A percentile compares a stretch with the other conserved stretches of the same genome.
phyloP scores from a whole-genome alignment of 64 coral and sea anemone species.

The Pocillopora damicornis region DNA sequence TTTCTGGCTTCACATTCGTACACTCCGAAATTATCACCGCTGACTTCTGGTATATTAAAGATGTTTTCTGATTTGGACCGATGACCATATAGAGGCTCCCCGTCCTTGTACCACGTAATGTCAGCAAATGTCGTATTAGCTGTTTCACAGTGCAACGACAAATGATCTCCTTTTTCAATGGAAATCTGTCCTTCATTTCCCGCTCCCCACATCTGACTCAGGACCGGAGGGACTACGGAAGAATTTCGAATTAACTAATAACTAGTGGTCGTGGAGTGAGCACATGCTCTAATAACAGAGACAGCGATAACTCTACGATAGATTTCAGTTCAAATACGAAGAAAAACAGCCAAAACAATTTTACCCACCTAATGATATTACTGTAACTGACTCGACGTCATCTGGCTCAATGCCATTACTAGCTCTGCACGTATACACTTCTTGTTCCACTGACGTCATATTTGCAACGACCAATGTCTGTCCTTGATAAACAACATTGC shows the following conservation, averaged over 20 bases:
- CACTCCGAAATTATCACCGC: slow-evolving; percentile 15
- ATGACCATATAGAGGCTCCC: not conserved
- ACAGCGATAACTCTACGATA: not conserved
- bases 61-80: not conserved
- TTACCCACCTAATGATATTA: not conserved
- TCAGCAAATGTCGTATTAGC: not conserved
- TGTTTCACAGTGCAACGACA: slow-evolving; percentile 29
- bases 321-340: not conserved
- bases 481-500: slow-evolving; percentile 9
- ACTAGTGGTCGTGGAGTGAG: not conserved
- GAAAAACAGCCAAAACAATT: not conserved
- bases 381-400: slow-evolving; percentile 10
- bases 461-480: slow-evolving; percentile 11
- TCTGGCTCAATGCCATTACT: slow-evolving; percentile 33
- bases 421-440: slow-evolving; percentile 19
- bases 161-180: not conserved
- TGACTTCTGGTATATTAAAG: slow-evolving; percentile 11
- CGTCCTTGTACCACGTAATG: slow-evolving; percentile 28
- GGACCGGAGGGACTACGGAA: not conserved
- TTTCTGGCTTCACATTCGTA: slow-evolving; percentile 27
- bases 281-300: too few species aligned
- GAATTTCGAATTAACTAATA: not conserved
- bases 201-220: slow-evolving; percentile 6
- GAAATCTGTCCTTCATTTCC: not conserved
- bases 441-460: not conserved